Base-by-base conservation (phyloP, 2,888 invertebrate species). In the Venusia cambrica region DNA sequence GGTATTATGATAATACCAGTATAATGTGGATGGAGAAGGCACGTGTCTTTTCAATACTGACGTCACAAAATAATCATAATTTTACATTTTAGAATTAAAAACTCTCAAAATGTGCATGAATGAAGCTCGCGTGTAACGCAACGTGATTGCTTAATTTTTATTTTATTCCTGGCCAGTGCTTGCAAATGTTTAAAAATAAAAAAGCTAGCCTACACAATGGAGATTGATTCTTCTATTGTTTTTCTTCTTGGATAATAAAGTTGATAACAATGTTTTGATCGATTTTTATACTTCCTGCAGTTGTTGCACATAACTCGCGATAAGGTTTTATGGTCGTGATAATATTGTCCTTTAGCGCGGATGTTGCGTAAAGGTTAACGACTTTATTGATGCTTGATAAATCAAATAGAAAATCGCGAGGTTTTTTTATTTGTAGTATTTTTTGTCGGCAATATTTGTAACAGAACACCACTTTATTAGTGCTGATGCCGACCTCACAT, bases 161-260 rank as follows among this genome's bases (percentile, higher is more conserved):
- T 70, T 60, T 53, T 50, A 44, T 53, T 52, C 55, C 59, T 53
- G 54, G 53, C 42, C 52, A 58, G 57, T 60, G 22, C 17, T 24
- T 32, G 27, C 27, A 17, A 15, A 35, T 52, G 56, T 57, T 48
- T 57, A 68, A 73, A 77, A 79, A 73, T 62, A 53, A 48, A 49
- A n/a, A 58, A 46, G 51, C 42, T 47, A 42, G 57, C 56, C 62
- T 56, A 62, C 54, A 81, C 84, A 84, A 85, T 83, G 57, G 79
- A 62, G 48, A 44, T 53, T 71, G 70, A 73, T 73, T 71, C 71
- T 69, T 63, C 68, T 66, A 83, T 83, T 84, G 79, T 83, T 79
- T 68, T 57, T 72, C 61, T 62, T 38, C 61, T 69, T 70, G 41
- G 49, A 51, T 51, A 69, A 70, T 67, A 57, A 61, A 55, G 45